Base-by-base conservation (phyloP, 2,113 vertebrate genomes). In the Chaetops frenatus region DNA sequence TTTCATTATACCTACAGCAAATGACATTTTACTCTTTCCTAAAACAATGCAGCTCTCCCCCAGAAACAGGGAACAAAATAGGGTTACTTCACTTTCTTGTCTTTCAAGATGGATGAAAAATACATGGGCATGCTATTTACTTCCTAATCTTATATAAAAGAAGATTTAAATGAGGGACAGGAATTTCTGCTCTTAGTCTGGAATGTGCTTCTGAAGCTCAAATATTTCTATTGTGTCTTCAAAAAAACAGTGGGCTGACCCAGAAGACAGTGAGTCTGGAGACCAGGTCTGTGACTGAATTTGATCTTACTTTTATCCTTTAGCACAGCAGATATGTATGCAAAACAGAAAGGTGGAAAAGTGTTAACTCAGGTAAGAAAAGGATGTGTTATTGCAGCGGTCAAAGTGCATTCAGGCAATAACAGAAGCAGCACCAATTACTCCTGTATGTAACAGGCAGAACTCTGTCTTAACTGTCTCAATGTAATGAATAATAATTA, bases 291-390 rank as follows among this genome's bases (percentile, higher is more conserved):
- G 28, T 42, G 40, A 18, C 36, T 54, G 42, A 71, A 61, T 54
- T 65, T 22, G 16, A 47, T 35, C 15, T 85, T 20, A 4, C 9
- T 36, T 57, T 57, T 36, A 15, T 54, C 66, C 47, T 44, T 85
- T 6, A 90, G 17, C 18, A 23, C 11, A 40, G 20, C 13, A 58
- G 4, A 9, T 10, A 45, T 0, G 0, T 15, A 6, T 7, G 10
- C 36, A 67, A 35, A 65, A 21, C 15, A 62, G 33, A 74, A 56
- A 57, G 16, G 8, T 15, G 11, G 56, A 40, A 69, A 71, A 28
- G 27, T 1, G 58, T 54, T 10, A 40, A 19, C 20, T 38, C 3
- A 1, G 16, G 35, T 40, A 50, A 50, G 31, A 70, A 44, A 51
- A 48, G 31, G 56, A 33, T 4, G 28, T 3, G 1, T 22, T 50